Conservation (phyloP, 2,888 invertebrate genomes). For the Reticulitermes lucifugus region DNA sequence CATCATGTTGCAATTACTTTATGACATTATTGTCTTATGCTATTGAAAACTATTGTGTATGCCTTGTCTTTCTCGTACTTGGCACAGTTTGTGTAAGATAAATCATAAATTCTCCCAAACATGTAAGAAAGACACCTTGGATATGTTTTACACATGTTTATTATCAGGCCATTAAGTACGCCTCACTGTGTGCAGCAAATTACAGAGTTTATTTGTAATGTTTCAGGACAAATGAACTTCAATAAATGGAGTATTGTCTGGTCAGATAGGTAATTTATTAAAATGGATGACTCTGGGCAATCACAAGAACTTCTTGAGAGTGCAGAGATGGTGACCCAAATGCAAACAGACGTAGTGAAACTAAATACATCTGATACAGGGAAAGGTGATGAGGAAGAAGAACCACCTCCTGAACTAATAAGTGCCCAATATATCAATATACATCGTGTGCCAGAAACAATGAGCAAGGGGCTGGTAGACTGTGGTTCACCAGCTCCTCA, state of each 20-base stretch:
- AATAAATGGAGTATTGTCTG: neutral
- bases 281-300: conserved; percentile 50
- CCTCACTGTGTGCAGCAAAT: neutral
- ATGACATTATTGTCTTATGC: neutral
- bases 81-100: too few species aligned
- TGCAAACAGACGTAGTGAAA: conserved; percentile 50
- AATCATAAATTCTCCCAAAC: too few species aligned
- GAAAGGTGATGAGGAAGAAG: conserved; percentile 46
- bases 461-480: conserved; percentile 48
- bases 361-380: conserved; percentile 41
- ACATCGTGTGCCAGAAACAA: conserved; percentile 48
- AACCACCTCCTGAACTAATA: conserved; percentile 45
- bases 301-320: conserved; percentile 50
- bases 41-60: neutral
- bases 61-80: too few species aligned
- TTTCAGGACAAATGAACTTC: conserved; percentile 19
- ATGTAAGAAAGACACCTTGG: neutral
- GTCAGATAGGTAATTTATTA: neutral
- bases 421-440: conserved; percentile 52
- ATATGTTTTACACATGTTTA: neutral
- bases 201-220: neutral
- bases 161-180: neutral
- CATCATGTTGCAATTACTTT: neutral
- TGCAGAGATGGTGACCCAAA: conserved; percentile 48
- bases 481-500: conserved; percentile 45